phyloP scores from a whole-genome alignment of 2,797 vertebrate species.

The Anableps anableps region DNA sequence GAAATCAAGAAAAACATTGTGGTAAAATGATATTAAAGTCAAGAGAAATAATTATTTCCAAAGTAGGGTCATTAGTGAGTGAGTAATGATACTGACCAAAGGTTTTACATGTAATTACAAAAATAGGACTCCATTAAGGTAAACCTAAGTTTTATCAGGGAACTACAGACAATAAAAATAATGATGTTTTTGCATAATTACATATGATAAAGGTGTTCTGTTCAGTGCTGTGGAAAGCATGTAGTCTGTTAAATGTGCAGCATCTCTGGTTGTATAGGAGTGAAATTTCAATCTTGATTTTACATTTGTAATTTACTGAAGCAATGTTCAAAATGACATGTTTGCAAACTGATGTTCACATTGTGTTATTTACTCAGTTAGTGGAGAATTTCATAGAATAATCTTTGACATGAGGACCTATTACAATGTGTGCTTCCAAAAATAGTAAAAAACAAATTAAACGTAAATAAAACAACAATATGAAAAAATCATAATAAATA shows the following conservation, averaged over 20 bases:
- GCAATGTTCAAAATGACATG: background rate
- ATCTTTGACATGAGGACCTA: background rate
- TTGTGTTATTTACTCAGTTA: background rate
- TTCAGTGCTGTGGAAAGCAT: background rate
- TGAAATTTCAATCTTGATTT: background rate
- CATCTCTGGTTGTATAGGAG: background rate
- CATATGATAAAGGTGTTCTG: background rate
- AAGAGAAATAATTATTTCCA: background rate
- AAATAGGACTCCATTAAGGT: background rate
- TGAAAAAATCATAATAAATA: background rate
- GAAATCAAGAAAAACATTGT: no score
- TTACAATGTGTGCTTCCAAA: background rate
- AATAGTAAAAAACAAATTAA: background rate
- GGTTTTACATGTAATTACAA: background rate
- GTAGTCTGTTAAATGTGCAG: background rate
- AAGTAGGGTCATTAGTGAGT: background rate
- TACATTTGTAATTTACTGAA: background rate
- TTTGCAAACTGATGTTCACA: background rate
- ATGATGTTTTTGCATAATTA: background rate
- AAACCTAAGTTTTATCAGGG: background rate
- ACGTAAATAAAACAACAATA: background rate
- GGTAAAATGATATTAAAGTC: background rate
- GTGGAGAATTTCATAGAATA: background rate
- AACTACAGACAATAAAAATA: background rate
- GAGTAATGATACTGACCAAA: background rate